Evolutionary conservation across 2,113 vertebrate genomes (phyloP), one percentile per base, ranked within the genome.

Genomic region (Pleuronectes platessa): DNA sequence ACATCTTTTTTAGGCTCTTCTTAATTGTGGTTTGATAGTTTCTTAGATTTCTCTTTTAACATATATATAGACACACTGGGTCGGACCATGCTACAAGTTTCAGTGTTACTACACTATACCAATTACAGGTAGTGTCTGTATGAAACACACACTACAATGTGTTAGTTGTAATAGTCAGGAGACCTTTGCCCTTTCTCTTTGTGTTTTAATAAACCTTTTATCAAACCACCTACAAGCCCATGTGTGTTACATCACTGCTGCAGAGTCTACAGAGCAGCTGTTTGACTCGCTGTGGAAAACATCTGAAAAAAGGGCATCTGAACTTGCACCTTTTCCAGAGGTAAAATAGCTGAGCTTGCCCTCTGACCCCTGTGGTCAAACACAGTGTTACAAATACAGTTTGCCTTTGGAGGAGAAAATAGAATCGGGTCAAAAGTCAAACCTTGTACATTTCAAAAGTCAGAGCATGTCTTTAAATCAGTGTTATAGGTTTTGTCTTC

Each of bases 261-360:
- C 54, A 56, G 54, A 2, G 51, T 20, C 1, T 7, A 13, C 2
- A 61, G 31, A 58, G 24, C 45, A 82, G 66, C 61, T 77, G 70
- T 45, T 83, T 55, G 42, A 47, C 42, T 53, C 45, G 31, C 51
- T 35, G 17, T n/a, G 17, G 11, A 9, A 24, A 55, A 65, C 31
- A 60, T 13, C 40, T 71, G 53, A 45, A 71, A 65, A 53, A 65
- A 53, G 31, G n/a, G 56, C 11, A 58, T 7, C 31, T 31, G 31
- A 31, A 31, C 31, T 31, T 54, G 3, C 54, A 66, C 60, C 70
- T 72, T 68, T 60, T 60, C 70, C 56, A 64, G 23, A 74, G 15
- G 42, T 64, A 61, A 71, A 77, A 49, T 56, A 63, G 31, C 68
- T 61, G 24, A 76, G 54, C 42, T 42, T 78, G 45, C 3, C 51